Base-by-base conservation (phyloP, 1,140 invertebrate species). In the Drosophila auraria region DNA sequence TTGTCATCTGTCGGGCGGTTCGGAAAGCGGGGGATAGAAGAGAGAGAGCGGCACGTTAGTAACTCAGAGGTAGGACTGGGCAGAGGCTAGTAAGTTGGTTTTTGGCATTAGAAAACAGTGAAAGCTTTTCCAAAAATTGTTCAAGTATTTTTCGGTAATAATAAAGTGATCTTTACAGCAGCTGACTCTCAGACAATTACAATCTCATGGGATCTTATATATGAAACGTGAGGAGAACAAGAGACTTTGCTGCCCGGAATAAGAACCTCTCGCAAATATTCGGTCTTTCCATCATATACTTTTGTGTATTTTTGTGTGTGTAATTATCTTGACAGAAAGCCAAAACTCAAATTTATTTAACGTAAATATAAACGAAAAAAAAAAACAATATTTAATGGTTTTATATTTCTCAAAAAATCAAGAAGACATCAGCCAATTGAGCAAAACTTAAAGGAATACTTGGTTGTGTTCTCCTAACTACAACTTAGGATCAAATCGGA, bases 1-100 rank as follows among this genome's bases (percentile, higher is more conserved):
- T 95, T 95, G 94, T 97, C 97, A 95, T 97, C 97, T 98, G 57
- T 33, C 33, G 60, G 25, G 45, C 54, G 61, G 51, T n/a, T 30
- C 27, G 49, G 33, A 25, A 50, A 45, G 49, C 25, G 53, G 72
- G 47, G 53, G 53, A 27, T 68, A 70, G 70, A 45, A 20, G 53
- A 71, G 6, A 72, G 27, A 58, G 40, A 68, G 47, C 53, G 33
- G 44, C 27, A 33, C 53, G 51, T 38, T 77, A 66, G 71, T 84
- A 72, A 83, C 47, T 75, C 45, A 54, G 45, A 42, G 51, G 36
- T 38, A 49, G 36, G 8, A 33, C 47, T 50, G 25, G 27, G 36
- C 36, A 40, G 36, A 33, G 51, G 49, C 40, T 68, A 69, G 68
- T 69, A 54, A 49, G 49, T 56, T 61, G 63, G 44, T 49, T 40